Evolutionary conservation across 1,140 invertebrate genomes (phyloP), one percentile per base, ranked within the genome.

Genomic region (Tetranychus urticae): DNA sequence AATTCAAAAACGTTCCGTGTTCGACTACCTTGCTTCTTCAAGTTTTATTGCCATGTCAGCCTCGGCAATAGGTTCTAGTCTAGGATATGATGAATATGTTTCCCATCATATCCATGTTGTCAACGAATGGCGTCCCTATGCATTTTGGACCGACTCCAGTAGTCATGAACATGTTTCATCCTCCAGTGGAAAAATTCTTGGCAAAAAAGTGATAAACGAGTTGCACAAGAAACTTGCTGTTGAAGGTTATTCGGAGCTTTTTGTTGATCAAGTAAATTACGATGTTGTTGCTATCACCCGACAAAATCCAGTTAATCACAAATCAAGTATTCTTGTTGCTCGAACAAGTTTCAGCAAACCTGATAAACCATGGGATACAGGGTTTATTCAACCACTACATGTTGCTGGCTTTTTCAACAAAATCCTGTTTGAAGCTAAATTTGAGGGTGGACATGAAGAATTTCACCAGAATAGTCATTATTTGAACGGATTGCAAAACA

Each of bases 91-190:
- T 73, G 91, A 97, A 76, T 75, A 98, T 23, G 88, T 98, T 39
- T 90, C 93, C 45, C 88, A 97, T 77, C 88, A 92, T 73, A 91
- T 97, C 67, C 85, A 97, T 74, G 92, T 99, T 55, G 94, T 99
- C n/a, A 81, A 85, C 65, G 94, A 98, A 74, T 74, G 72, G 50
- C 79, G 93, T 55, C 74, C 82, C 58, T 98, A 97, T 71, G 74
- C 81, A 10, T 80, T 78, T 42, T 94, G 88, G 88, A 77, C 74
- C 31, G 76, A 81, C 36, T 72, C 58, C 56, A 34, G 12, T n/a
- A 62, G 56, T 4, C 52, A 33, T 35, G 36, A 48, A 13, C 31
- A 35, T 23, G 79, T 86, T 31, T 78, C 77, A 64, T 66, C 72
- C 0, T 77, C 75, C 37, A 76, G 72, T 47, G 92, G 88, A 33